Evolutionary conservation across 2,113 vertebrate genomes (phyloP).

Genomic region (Physeter macrocephalus): DNA sequence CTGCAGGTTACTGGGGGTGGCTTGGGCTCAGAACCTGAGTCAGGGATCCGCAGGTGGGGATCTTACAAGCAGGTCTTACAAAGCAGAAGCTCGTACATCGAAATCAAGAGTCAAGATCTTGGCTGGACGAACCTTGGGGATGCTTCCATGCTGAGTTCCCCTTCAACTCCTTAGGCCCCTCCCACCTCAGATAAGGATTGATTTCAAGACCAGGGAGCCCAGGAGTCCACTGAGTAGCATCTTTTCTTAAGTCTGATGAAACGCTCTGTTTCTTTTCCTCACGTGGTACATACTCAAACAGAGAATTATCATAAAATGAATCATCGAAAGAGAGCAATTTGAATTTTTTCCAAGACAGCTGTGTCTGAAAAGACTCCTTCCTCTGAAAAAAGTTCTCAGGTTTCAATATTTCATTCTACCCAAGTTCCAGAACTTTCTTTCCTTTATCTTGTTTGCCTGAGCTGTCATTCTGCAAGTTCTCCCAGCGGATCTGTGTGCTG

Average conservation of each 20-base stretch:
- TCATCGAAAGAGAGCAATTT: background rate
- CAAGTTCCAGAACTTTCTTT: slow-evolving; percentile 2
- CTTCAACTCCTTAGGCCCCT: background rate
- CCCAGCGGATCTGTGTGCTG: background rate
- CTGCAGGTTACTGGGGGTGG: background rate
- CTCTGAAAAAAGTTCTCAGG: background rate
- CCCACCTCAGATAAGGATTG: background rate
- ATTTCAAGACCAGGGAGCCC: background rate
- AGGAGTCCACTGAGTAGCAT: background rate
- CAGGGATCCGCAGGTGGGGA: background rate
- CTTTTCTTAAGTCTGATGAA: slow-evolving; percentile 5
- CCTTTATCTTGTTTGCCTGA: background rate
- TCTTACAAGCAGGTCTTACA: background rate
- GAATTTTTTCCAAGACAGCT: slow-evolving; percentile 28
- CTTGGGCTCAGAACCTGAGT: background rate
- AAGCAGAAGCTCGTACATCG: background rate
- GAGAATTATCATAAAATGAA: slow-evolving; percentile 10
- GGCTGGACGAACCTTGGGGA: background rate
- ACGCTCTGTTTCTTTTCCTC: background rate
- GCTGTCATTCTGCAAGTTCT: background rate
- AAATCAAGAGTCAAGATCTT: background rate
- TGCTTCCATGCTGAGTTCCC: background rate
- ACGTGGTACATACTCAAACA: background rate
- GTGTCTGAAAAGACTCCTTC: slow-evolving; percentile 3
- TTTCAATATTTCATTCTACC: background rate